Evolutionary conservation across 2,888 invertebrate genomes (phyloP).

Genomic region (Phengaris arion): DNA sequence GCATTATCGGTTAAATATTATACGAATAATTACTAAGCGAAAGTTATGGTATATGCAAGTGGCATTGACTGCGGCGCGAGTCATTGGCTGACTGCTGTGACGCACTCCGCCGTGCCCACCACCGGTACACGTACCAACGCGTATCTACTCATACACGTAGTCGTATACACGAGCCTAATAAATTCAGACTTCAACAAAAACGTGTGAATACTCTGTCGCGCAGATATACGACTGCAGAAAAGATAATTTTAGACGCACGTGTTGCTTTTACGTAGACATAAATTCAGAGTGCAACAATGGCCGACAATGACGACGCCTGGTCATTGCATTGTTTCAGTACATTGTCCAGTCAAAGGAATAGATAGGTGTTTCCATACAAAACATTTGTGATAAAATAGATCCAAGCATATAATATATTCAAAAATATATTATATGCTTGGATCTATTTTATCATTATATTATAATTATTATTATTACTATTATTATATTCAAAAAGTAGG

Average conservation of each 20-base stretch:
- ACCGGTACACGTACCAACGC: slow-evolving; percentile 24
- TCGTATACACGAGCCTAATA: slow-evolving; percentile 31
- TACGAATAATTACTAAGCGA: slow-evolving; percentile 43
- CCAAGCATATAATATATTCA: too few species aligned
- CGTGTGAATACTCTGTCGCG: neutral
- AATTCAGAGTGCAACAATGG: slow-evolving; percentile 30
- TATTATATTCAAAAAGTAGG: too few species aligned
- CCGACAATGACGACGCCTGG: slow-evolving; percentile 26
- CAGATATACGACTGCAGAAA: neutral
- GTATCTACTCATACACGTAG: slow-evolving; percentile 28
- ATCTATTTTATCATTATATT: too few species aligned
- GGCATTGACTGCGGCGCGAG: slow-evolving; percentile 46
- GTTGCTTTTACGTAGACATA: neutral
- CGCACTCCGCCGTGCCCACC: slow-evolving; percentile 37
- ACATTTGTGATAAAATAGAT: neutral
- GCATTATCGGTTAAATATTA: neutral
- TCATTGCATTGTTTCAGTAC: slow-evolving; percentile 12
- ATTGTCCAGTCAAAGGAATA: neutral
- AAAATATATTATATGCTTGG: too few species aligned
- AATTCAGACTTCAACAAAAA: slow-evolving; percentile 23
- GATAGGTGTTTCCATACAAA: neutral
- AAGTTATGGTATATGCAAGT: slow-evolving; percentile 47
- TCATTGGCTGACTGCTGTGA: slow-evolving; percentile 39
- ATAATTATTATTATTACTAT: too few species aligned
- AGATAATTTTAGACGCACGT: slow-evolving; percentile 17